Base-by-base conservation (phyloP, 2,888 invertebrate genomes). In the Hypselothyrea guttata region DNA sequence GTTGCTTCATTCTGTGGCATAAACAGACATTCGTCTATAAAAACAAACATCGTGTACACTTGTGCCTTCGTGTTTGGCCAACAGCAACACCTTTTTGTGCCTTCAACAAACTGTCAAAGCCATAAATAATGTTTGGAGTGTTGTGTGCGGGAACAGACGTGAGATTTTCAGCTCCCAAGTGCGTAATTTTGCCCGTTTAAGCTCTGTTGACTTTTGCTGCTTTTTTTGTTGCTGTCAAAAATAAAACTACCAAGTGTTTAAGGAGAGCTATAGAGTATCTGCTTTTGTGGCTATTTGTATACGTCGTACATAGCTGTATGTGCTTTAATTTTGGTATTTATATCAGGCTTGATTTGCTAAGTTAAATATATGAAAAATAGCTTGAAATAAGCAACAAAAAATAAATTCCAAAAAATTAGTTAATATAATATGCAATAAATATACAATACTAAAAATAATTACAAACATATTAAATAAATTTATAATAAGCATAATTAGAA, bases 101-200 rank as follows among this genome's bases (percentile, higher is more conserved):
- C 16, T 27, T 42, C 59, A 57, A 52, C 55, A 60, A 72, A 71
- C 79, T 75, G 75, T 65, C 75, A 77, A 63, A 66, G 67, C 60
- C 75, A 75, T 77, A 75, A 77, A 77, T 77, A 73, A 75, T 67
- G 69, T 46, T 54, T 16, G n/a, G 44, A 11, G 22, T 31, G 46
- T 31, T 9, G 22, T 31, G 46, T 31, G 48, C 35, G n/a, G 33
- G 31, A 12, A 38, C 33, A 46, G 34, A 27, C 2, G 11, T 1
- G 13, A 28, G 7, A 12, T 45, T 31, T 40, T 9, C 9, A 13
- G 27, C 41, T 74, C 70, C 47, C 75, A 11, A 22, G 56, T 55
- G 68, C 55, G 76, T 60, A 59, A 75, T 71, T 73, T 68, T 58
- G n/a, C 35, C 28, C 55, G 35, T 57, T 72, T 57, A 55, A 66